phyloP scores from a whole-genome alignment of 2,113 vertebrate genomes.

The Pampusana beccarii region DNA sequence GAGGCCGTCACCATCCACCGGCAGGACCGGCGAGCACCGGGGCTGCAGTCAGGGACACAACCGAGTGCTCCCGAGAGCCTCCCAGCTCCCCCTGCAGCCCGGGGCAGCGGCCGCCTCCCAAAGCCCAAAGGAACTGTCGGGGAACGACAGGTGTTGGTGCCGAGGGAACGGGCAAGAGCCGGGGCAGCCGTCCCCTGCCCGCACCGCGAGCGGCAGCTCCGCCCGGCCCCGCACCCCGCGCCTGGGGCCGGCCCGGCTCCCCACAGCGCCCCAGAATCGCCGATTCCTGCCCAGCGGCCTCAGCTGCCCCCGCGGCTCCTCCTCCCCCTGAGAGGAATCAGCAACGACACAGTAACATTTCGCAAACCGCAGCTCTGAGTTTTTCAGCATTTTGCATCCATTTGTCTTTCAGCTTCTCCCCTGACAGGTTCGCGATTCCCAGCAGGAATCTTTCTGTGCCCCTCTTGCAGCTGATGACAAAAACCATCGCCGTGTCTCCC shows the following conservation, averaged over 20 bases:
- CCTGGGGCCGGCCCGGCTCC: too few relatives aligned
- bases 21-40: rapidly evolving
- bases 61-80: background rate
- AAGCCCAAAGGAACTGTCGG: too few relatives aligned
- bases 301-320: background rate
- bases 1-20: too few relatives aligned
- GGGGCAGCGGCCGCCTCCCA: too few relatives aligned
- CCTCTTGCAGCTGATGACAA: background rate
- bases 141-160: too few relatives aligned
- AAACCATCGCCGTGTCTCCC: background rate
- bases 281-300: too few relatives aligned
- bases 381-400: background rate
- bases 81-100: background rate
- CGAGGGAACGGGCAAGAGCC: too few relatives aligned
- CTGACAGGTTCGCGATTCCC: rapidly evolving
- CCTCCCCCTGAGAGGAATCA: too few relatives aligned
- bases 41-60: background rate
- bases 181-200: too few relatives aligned
- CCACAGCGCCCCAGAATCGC: too few relatives aligned
- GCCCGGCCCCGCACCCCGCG: too few relatives aligned
- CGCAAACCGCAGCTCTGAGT: background rate
- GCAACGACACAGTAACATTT: background rate
- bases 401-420: background rate
- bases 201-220: too few relatives aligned
- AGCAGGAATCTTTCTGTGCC: background rate